A percentile compares a stretch with the other conserved stretches of the same genome.
Conservation (phyloP, 1,140 invertebrate genomes). For the Dendrolimus punctatus region DNA sequence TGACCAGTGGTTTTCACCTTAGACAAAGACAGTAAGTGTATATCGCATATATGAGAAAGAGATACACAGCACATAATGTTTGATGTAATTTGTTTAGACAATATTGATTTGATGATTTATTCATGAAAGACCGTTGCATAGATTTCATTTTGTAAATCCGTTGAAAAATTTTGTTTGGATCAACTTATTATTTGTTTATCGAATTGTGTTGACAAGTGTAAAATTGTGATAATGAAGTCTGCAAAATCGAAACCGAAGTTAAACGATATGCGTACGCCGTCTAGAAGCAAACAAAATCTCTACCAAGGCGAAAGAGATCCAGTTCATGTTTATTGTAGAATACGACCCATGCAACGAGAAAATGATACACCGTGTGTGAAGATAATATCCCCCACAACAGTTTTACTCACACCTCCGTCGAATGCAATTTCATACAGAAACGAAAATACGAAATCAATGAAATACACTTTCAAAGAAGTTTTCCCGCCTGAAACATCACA, state of each 20-base stretch:
- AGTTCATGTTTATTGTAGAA: slow-evolving; percentile 89
- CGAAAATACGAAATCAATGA: slow-evolving; percentile 77
- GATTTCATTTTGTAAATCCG: slow-evolving; percentile 47
- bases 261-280: slow-evolving; percentile 58
- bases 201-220: slow-evolving; percentile 10
- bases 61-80: slow-evolving; percentile 9
- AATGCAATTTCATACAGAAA: slow-evolving; percentile 76
- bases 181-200: slow-evolving; percentile 20
- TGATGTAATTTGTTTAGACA: slow-evolving; percentile 13
- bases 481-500: slow-evolving; percentile 87
- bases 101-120: slow-evolving; percentile 26
- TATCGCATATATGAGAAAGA: slow-evolving; percentile 9
- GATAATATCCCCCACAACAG: slow-evolving; percentile 78
- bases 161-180: slow-evolving; percentile 26
- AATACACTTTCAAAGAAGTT: slow-evolving; percentile 87
- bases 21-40: slow-evolving; percentile 14
- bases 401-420: slow-evolving; percentile 79
- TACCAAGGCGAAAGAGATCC: slow-evolving; percentile 72
- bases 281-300: slow-evolving; percentile 58
- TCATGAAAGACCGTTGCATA: slow-evolving; percentile 38
- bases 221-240: slow-evolving; percentile 47
- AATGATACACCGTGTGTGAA: slow-evolving; percentile 81
- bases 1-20: slow-evolving; percentile 10
- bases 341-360: slow-evolving; percentile 81
- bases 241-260: slow-evolving; percentile 59